Evolutionary conservation across 2,113 vertebrate genomes (phyloP), one percentile per base, ranked within the genome.

Genomic region (Rhinoderma darwinii): DNA sequence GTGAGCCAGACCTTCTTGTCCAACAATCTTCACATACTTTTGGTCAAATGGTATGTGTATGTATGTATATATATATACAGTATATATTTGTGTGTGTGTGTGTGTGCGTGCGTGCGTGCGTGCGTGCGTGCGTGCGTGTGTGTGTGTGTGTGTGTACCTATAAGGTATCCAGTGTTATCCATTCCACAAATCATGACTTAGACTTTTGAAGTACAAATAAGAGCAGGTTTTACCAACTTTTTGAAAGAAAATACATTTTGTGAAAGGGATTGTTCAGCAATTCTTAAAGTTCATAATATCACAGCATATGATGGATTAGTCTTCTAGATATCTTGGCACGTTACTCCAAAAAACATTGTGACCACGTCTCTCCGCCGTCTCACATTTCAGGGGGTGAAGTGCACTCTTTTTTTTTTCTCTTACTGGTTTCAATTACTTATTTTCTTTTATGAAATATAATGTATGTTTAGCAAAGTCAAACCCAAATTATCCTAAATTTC

Each of bases 221-320:
- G 27, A 32, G 27, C 25, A 44, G 32, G 41, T 82, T 82, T 82
- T 63, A 43, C 30, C 18, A 63, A 82, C 56, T 66, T 63, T 82
- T 59, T 82, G 59, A 63, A 63, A 44, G 68, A 35, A 59, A 82
- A 82, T 82, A 44, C 41, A 44, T 66, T 82, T 82, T 63, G 56
- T 30, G 41, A 82, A 82, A 82, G 17, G 22, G 14, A 43, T 44
- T 82, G 47, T 78, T 82, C 35, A 82, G 79, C 79, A 63, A 43
- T 82, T 82, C 51, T 44, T 20, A 30, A 39, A 82, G 79, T 59
- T 82, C 56, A 82, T 63, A 82, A 66, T 63, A 43, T 82, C 56
- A 66, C 37, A 81, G 79, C 25, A 66, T 44, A 63, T 82, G 79
- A 82, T 82, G 79, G 79, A 82, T 82, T 82, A 82, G 39, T 66